Evolutionary conservation across 2,113 vertebrate genomes (phyloP), one percentile per base, ranked within the genome.

Genomic region (Morone saxatilis): DNA sequence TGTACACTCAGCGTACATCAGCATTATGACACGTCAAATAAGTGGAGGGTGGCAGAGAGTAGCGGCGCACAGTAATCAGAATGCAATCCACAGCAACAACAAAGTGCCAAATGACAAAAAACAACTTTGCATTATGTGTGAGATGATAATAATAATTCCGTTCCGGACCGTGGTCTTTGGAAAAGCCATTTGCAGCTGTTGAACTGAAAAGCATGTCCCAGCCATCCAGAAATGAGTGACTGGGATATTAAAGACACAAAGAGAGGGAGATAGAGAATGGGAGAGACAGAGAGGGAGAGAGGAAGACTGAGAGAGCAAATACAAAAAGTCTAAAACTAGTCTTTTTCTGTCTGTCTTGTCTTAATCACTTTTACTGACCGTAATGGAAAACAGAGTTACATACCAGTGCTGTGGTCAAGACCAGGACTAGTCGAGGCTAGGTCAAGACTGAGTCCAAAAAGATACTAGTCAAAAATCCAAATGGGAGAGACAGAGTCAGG

Each of bases 121-220:
- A 82, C 80, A 84, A 88, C 81, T 88, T 76, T 88, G 70, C 79
- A 85, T 88, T 83, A 84, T 76, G 56, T 76, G 76, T 80, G 79
- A 84, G 74, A 80, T 86, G 82, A 87, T 88, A 71, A 86, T 84
- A 88, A 85, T 92, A 91, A 91, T 92, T 92, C 83, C 0, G 74
- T 92, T 93, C 76, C 60, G 54, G 70, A 81, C 69, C 41, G 60
- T 89, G 90, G 85, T 86, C 89, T 93, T 89, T 92, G 84, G 78
- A 92, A 91, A 93, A 94, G 82, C 74, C 85, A 93, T 95, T 92
- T 89, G 89, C 87, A 85, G 90, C 83, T 80, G 83, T 81, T 82
- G 53, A 87, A 71, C 40, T 79, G 59, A 84, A 75, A 83, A 76
- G 61, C 82, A 51, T 53, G 65, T 85, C 56, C 36, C 67, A 82